Evolutionary conservation across 1,140 invertebrate genomes (phyloP).

Genomic region (Lithobius niger): DNA sequence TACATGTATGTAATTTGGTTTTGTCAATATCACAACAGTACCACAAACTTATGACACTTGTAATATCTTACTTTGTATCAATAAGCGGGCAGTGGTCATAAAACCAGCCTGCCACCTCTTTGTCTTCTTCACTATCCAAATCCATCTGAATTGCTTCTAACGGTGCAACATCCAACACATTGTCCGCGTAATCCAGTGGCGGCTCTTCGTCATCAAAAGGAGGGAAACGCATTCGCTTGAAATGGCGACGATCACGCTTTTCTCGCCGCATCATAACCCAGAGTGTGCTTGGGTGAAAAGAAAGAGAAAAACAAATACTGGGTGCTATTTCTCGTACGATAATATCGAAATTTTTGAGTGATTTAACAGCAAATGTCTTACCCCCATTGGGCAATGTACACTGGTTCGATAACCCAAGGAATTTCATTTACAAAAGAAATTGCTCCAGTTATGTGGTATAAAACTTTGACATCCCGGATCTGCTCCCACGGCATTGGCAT

Average conservation of each 20-base stretch:
- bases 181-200: constrained; percentile 97
- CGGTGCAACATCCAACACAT: constrained; percentile 97
- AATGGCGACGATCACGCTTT: constrained; percentile 95
- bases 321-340: not conserved
- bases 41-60: too few relatives aligned
- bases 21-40: too few relatives aligned
- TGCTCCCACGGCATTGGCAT: constrained; percentile 99
- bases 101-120: constrained; percentile 80
- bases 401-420: constrained; percentile 97
- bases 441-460: constrained; percentile 98
- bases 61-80: constrained; percentile 54
- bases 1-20: too few relatives aligned
- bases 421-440: constrained; percentile 99
- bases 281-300: constrained; percentile 80
- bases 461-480: constrained; percentile 91
- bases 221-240: constrained; percentile 98
- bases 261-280: constrained; percentile 99
- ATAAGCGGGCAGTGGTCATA: constrained; percentile 96
- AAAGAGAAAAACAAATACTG: constrained; percentile 4
- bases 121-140: constrained; percentile 90
- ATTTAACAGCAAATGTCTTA: too few relatives aligned
- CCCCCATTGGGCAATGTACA: constrained; percentile 99
- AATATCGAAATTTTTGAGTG: constrained; percentile 1
- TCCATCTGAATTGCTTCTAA: constrained; percentile 99
- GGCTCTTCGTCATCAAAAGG: constrained; percentile 99